A percentile compares a stretch with the other conserved stretches of the same genome.
Evolutionary conservation across 2,797 vertebrate genomes (phyloP).

Genomic region (Miichthys miiuy): DNA sequence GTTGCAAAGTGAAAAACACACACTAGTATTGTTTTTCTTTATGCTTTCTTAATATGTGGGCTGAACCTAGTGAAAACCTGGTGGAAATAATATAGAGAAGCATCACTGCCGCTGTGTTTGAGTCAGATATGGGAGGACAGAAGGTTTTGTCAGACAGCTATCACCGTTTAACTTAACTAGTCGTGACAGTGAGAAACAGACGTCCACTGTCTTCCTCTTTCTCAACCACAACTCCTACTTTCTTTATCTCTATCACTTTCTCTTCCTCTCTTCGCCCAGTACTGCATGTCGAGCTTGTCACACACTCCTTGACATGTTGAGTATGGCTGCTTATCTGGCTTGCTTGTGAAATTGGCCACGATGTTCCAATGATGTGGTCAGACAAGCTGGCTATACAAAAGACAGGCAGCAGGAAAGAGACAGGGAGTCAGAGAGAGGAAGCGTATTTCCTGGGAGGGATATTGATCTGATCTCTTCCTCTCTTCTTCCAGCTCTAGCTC

Average conservation of each 20-base stretch:
- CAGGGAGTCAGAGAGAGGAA: slow-evolving; percentile 55
- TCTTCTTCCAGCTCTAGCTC: slow-evolving; percentile 47
- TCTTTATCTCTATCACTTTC: slow-evolving; percentile 28
- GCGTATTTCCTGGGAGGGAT: slow-evolving; percentile 77
- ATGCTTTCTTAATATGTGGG: background rate
- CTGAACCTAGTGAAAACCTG: background rate
- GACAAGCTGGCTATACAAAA: slow-evolving; percentile 57
- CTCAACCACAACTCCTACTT: slow-evolving; percentile 16
- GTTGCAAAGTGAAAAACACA: background rate
- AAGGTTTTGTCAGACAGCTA: background rate
- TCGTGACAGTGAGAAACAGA: slow-evolving; percentile 45
- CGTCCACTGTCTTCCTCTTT: slow-evolving; percentile 36
- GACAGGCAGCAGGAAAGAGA: slow-evolving; percentile 54
- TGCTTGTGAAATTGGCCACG: slow-evolving; percentile 64
- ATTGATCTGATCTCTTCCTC: slow-evolving; percentile 79
- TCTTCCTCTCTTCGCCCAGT: background rate
- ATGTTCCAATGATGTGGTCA: slow-evolving; percentile 69
- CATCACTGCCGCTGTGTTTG: background rate
- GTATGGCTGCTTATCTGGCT: slow-evolving; percentile 64
- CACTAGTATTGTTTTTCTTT: background rate
- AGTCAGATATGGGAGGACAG: background rate
- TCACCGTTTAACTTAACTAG: background rate
- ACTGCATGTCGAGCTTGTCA: slow-evolving; percentile 51
- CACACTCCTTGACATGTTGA: slow-evolving; percentile 42
- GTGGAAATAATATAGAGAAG: too few species aligned